phyloP scores from a whole-genome alignment of 2,113 vertebrate genomes.

The Odontophorus gujanensis region DNA sequence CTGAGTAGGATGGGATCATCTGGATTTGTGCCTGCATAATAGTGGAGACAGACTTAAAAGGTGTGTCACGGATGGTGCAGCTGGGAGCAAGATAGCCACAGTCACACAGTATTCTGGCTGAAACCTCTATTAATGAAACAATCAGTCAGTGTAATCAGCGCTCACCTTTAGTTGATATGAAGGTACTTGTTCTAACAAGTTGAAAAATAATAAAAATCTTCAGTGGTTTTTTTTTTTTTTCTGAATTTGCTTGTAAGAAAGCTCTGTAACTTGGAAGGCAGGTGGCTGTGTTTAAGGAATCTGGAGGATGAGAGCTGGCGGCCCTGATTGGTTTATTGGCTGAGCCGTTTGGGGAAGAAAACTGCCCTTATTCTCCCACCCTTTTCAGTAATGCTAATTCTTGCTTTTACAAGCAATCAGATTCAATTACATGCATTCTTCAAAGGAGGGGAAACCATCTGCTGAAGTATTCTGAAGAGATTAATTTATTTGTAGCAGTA shows the following conservation, averaged over 20 bases:
- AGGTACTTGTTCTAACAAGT: not conserved
- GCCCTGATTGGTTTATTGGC: not conserved
- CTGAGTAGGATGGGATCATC: not conserved
- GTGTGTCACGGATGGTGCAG: not conserved
- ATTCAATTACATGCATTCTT: slow-evolving; percentile 32
- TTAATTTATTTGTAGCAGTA: slow-evolving; percentile 36
- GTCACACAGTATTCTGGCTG: not conserved
- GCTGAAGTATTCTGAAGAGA: slow-evolving; percentile 37
- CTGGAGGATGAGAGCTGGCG: not conserved
- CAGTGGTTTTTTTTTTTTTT: not conserved
- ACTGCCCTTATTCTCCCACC: not conserved
- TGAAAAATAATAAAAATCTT: not conserved
- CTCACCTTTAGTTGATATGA: not conserved
- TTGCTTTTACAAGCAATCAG: slow-evolving; percentile 10
- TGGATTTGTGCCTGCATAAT: not conserved
- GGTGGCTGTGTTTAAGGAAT: not conserved
- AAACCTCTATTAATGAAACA: not conserved
- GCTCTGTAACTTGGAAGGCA: not conserved
- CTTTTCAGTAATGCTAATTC: not conserved
- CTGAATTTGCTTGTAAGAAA: not conserved
- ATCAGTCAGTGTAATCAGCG: not conserved
- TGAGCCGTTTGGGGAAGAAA: not conserved
- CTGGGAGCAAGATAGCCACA: not conserved
- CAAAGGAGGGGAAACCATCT: slow-evolving; percentile 33
- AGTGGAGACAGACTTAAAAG: not conserved